A percentile compares a stretch with the other conserved stretches of the same genome.
These are phyloP conservation scores for Eurystomus glaucurus DNA, from an alignment of 2,797 vertebrate genomes.

Conservation along the genomic window DNA sequence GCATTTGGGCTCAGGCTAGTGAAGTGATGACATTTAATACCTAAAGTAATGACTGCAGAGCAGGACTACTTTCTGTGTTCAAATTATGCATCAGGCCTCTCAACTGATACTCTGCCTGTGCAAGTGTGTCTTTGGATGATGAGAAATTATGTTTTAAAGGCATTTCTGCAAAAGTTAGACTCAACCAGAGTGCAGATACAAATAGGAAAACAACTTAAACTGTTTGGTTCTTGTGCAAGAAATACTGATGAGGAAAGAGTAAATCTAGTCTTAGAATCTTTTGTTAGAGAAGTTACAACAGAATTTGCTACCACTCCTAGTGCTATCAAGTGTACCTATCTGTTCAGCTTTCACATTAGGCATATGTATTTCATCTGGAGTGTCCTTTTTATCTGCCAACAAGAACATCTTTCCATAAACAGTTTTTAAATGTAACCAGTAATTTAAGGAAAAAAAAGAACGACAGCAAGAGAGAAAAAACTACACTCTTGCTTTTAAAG, in stretches of 20 bases:
- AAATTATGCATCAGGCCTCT: not conserved
- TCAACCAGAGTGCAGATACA: not conserved
- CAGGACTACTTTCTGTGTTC: not conserved
- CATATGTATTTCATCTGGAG: not conserved
- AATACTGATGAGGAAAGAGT: constrained; percentile 27
- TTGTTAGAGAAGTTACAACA: constrained; percentile 25
- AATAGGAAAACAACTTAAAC: not conserved
- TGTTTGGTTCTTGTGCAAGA: constrained; percentile 30
- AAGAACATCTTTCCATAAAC: not conserved
- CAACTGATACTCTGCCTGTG: not conserved
- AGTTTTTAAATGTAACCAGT: not conserved
- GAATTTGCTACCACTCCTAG: constrained; percentile 16
- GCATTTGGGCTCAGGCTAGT: not conserved
- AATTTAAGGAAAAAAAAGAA: not conserved
- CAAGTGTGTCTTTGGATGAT: not conserved
- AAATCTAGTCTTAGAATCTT: constrained; percentile 29
- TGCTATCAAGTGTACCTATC: not conserved
- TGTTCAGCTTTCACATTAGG: not conserved
- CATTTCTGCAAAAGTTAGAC: not conserved
- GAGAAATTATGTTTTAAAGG: not conserved
- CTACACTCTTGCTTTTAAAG: not conserved
- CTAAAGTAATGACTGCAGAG: not conserved
- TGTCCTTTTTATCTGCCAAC: not conserved
- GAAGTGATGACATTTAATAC: not conserved
- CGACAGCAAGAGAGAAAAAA: not conserved